Evolutionary conservation across 2,113 vertebrate genomes (phyloP), one percentile per base, ranked within the genome.

Genomic region (Boulengeromyrus knoepffleri): DNA sequence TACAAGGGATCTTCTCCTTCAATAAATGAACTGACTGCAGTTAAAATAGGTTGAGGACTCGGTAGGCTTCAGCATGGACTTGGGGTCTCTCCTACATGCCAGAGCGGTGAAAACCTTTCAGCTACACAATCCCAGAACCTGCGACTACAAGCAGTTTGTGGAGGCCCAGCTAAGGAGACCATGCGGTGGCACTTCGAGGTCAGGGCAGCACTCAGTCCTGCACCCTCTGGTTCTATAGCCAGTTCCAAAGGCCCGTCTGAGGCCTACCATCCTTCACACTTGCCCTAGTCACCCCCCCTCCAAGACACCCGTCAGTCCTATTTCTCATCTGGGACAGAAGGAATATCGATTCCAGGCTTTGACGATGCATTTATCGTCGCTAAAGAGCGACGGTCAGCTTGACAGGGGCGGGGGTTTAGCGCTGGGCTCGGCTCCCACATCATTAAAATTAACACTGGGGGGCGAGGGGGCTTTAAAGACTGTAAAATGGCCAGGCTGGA

Each of bases 321-420:
- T 86, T 93, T 90, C 92, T 94, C 93, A 91, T 47, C 91, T 93
- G 87, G 88, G 93, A 92, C 88, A 84, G 90, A 91, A 92, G 53
- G 91, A 46, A 52, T 24, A 91, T 8, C 91, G 92, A 92, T 90
- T 87, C 91, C 90, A 89, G 91, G 89, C 84, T 91, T 90, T 92
- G 92, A 92, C 91, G 92, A 87, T 89, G 53, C 88, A 92, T 89
- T 94, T 92, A 92, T 36, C 86, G 74, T 74, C 89, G 91, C 94
- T 92, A 85, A 93, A 91, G 92, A 92, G 90, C 88, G 52, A 91
- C 89, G 89, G 90, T 85, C 90, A 21, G 85, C 77, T 90, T 87
- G 5, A 39, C 84, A 49, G 85, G 87, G 87, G 62, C 70, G 90
- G 88, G 88, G 85, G 45, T 89, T 88, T n/a, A 88, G 85, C 47